Evolutionary conservation across 2,113 vertebrate species (phyloP).

Genomic region (Mormyrus lacerda): DNA sequence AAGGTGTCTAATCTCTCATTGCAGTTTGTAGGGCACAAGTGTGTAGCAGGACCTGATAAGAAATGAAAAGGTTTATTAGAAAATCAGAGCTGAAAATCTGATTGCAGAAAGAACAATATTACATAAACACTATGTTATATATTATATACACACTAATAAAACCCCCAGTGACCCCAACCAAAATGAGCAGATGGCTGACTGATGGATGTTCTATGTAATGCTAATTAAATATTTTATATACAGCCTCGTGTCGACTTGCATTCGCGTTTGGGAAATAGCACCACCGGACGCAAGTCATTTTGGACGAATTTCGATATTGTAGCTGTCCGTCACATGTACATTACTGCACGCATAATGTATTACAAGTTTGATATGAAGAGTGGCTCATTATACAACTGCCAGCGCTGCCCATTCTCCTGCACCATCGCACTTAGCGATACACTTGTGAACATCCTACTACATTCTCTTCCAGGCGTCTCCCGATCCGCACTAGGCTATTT

Average conservation of each 20-base stretch:
- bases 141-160: background rate
- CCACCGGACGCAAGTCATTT: background rate
- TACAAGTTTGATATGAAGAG: background rate
- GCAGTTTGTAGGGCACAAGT: background rate
- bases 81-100: background rate
- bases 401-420: background rate
- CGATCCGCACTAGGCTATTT: background rate
- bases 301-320: background rate
- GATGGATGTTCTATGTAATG: background rate
- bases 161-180: background rate
- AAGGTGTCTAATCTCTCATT: background rate
- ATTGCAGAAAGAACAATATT: background rate
- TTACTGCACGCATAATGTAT: background rate
- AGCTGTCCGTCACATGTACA: background rate
- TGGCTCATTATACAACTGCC: background rate
- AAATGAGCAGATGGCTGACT: background rate
- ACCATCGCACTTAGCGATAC: background rate
- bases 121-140: background rate
- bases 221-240: background rate
- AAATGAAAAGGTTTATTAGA: background rate
- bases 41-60: background rate
- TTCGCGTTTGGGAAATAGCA: background rate
- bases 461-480: background rate
- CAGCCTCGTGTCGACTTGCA: background rate
- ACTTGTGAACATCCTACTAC: background rate